These are phyloP conservation scores for Neomorphus geoffroyi DNA, from an alignment of 2,797 vertebrate genomes.

Conservation along the genomic window DNA sequence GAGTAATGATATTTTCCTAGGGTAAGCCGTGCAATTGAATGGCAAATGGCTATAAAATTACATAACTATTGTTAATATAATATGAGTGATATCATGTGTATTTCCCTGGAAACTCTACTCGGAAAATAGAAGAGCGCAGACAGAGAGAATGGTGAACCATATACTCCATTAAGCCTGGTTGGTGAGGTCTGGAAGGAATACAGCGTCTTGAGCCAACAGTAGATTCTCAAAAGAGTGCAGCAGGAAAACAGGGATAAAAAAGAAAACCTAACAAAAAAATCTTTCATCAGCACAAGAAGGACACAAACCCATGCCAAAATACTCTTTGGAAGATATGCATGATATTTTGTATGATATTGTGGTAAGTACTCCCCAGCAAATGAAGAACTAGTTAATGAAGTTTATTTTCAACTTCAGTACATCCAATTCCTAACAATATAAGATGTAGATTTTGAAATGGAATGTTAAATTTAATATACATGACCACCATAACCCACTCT, in stretches of 20 bases:
- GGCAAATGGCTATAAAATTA: background rate
- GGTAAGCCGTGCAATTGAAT: background rate
- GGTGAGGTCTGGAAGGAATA: background rate
- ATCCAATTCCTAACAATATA: background rate
- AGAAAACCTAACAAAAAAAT: background rate
- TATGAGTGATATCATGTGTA: background rate
- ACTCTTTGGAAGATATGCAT: background rate
- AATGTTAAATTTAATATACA: background rate
- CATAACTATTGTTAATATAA: background rate
- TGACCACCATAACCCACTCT: background rate
- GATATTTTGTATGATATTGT: background rate
- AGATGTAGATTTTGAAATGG: background rate
- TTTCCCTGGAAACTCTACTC: background rate
- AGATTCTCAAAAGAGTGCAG: background rate
- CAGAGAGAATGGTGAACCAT: background rate
- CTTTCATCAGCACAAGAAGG: background rate
- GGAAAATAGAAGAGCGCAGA: background rate
- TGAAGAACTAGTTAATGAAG: background rate
- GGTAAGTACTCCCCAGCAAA: background rate
- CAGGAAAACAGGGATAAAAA: background rate
- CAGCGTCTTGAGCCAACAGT: fast-evolving
- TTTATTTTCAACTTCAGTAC: background rate
- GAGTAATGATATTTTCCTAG: background rate
- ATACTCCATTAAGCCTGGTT: background rate
- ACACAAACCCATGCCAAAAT: background rate